These are phyloP conservation scores for Acanthoscelides obtectus DNA, from an alignment of 2,888 invertebrate species.

Conservation along the genomic window DNA sequence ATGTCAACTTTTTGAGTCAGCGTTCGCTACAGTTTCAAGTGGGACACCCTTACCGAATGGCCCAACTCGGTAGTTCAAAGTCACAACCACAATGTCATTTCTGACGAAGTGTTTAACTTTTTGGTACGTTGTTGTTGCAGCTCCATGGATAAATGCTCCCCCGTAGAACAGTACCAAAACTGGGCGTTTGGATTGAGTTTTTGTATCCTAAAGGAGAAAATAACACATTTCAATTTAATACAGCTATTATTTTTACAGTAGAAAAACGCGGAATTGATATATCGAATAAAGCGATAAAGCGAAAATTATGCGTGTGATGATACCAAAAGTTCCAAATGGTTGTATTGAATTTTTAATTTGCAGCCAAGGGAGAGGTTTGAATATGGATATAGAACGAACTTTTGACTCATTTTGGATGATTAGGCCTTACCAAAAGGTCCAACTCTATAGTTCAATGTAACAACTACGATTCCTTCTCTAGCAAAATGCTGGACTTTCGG, in stretches of 20 bases:
- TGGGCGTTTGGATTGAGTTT: conserved; percentile 18
- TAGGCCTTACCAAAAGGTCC: conserved; percentile 2
- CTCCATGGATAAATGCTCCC: conserved; percentile 26
- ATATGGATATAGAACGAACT: too few species aligned
- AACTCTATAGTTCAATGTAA: conserved; percentile 3
- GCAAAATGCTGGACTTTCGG: neutral
- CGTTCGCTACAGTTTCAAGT: too few species aligned
- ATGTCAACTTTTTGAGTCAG: too few species aligned
- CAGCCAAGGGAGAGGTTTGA: too few species aligned
- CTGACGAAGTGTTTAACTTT: conserved; percentile 27
- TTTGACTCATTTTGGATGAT: too few species aligned
- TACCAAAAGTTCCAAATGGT: too few species aligned
- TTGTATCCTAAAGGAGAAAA: conserved; percentile 17
- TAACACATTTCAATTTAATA: too few species aligned
- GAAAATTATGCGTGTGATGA: too few species aligned
- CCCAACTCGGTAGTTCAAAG: conserved; percentile 29
- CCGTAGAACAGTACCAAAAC: conserved; percentile 31
- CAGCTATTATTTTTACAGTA: too few species aligned
- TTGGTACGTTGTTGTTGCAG: conserved; percentile 11
- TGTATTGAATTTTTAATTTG: too few species aligned
- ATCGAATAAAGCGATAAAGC: too few species aligned
- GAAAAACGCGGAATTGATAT: too few species aligned
- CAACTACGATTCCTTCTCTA: neutral
- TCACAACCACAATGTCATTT: conserved; percentile 25
- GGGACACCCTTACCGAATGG: conserved; percentile 32